Base-by-base conservation (phyloP, 2,888 invertebrate genomes). In the Drosophila mimica region DNA sequence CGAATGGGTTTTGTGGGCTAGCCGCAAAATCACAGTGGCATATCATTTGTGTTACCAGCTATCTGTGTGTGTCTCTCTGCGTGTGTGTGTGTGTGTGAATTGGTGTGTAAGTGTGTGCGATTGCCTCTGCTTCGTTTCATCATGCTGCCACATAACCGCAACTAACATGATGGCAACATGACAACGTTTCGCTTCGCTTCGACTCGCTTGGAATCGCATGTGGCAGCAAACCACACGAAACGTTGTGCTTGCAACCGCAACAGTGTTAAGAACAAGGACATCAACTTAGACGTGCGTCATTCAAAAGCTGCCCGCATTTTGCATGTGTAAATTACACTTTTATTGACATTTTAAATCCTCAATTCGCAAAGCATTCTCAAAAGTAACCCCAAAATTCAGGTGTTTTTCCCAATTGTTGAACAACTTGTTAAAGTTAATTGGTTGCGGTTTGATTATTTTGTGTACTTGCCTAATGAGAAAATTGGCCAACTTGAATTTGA, bases 61-160 rank as follows among this genome's bases (percentile, higher is more conserved):
- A 64, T 52, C 49, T 20, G 17, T 15, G 36, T 59, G 40, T 51
- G 38, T 8, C 43, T 38, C 31, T 48, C 3, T 7, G 54, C n/a
- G 48, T 60, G 28, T 58, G 53, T 31, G 28, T 64, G 61, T 58
- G 52, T 36, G 38, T 58, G 40, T 49, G 36, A 8, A 28, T 17
- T 43, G 43, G 43, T 64, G 63, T 46, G 15, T 20, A 20, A 33
- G 43, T 31, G 34, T 67, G 49, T 79, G 74, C 49, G 64, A 76
- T 89, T 89, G 85, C 76, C 71, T 40, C 58, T 63, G 81, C 86
- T 15, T 25, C 46, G 73, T 79, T 71, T 85, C 91, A 88, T 89
- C 74, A 88, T 76, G 77, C 52, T 88, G 86, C 90, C 81, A 72
- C 85, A 90, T 57, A 90, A 85, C 85, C 85, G 82, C 91, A 85